These are phyloP conservation scores for Drusus annulatus DNA, from an alignment of 1,140 invertebrate genomes.

Conservation along the genomic window DNA sequence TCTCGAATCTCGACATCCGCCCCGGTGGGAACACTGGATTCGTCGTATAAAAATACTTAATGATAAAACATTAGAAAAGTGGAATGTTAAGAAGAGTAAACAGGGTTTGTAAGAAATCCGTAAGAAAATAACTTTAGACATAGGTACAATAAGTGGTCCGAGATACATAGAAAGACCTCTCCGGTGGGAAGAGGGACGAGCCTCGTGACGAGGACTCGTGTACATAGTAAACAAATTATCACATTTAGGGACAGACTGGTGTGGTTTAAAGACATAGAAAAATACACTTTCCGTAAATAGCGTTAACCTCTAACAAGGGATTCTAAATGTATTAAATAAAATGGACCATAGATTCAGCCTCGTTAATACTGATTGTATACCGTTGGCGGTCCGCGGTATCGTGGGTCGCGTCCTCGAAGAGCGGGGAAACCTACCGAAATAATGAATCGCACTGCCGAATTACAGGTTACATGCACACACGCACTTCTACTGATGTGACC, in stretches of 20 bases:
- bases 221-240: conserved; percentile 55
- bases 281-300: conserved; percentile 56
- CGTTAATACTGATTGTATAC: conserved; percentile 58
- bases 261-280: conserved; percentile 57
- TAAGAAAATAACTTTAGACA: conserved; percentile 34
- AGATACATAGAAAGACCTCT: conserved; percentile 26
- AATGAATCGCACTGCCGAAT: background rate
- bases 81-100: conserved; percentile 24
- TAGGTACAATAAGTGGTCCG: conserved; percentile 35
- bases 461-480: no score
- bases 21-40: background rate
- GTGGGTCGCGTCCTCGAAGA: conserved; percentile 25
- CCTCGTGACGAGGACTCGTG: background rate
- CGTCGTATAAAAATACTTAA: conserved; percentile 22
- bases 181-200: conserved; percentile 10
- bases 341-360: conserved; percentile 58
- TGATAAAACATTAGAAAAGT: background rate
- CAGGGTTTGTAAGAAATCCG: conserved; percentile 16
- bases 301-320: conserved; percentile 53
- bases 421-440: conserved; percentile 1
- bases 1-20: background rate
- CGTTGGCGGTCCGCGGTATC: conserved; percentile 39
- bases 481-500: no score
- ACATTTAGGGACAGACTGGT: conserved; percentile 56
- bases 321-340: conserved; percentile 55